These are phyloP conservation scores for Saguinus imperator DNA, from an alignment of 2,113 vertebrate species.

Conservation along the genomic window DNA sequence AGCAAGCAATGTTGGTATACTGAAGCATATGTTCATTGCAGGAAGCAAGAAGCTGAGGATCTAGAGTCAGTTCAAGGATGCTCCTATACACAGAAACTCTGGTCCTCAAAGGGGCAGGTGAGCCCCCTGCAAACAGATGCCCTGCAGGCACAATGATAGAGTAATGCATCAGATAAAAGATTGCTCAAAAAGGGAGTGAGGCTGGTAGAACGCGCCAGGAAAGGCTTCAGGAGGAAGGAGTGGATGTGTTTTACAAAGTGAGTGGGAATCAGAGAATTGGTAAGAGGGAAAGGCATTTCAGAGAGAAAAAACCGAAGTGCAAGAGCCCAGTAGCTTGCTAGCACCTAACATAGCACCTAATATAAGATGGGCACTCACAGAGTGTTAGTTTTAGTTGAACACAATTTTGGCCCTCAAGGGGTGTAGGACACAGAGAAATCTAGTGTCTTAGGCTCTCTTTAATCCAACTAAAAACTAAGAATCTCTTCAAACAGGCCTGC, in stretches of 20 bases:
- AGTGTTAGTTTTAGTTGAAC: not conserved
- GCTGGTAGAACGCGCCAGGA: not conserved
- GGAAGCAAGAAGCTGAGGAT: not conserved
- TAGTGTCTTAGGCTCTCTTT: not conserved
- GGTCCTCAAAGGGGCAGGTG: not conserved
- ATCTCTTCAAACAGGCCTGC: not conserved
- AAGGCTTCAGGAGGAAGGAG: not conserved
- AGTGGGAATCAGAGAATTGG: not conserved
- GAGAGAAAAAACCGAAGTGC: not conserved
- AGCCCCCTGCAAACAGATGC: too few relatives aligned
- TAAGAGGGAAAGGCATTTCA: not conserved
- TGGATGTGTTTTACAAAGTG: not conserved
- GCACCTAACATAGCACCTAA: not conserved
- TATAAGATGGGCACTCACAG: not conserved
- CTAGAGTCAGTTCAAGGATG: not conserved
- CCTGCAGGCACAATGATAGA: rapidly evolving
- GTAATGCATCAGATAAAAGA: not conserved
- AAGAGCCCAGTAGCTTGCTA: not conserved
- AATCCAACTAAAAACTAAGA: not conserved
- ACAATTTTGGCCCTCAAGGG: not conserved
- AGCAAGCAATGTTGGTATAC: rapidly evolving
- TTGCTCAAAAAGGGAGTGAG: not conserved
- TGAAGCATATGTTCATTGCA: not conserved
- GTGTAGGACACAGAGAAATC: not conserved
- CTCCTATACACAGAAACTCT: not conserved